These are phyloP conservation scores for Ctenopoma multispine DNA, from an alignment of 2,797 vertebrate species.

Conservation along the genomic window DNA sequence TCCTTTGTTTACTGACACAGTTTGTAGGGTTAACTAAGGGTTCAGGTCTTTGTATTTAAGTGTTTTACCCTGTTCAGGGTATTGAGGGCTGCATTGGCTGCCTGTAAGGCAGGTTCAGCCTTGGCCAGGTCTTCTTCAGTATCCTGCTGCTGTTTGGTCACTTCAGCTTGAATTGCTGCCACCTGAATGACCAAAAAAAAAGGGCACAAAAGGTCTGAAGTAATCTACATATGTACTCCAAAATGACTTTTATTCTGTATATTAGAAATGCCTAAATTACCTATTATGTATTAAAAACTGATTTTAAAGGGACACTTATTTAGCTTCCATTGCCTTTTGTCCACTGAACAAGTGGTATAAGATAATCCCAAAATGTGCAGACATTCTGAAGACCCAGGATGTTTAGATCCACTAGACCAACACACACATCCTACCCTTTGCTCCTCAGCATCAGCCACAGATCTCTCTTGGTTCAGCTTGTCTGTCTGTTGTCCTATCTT, in stretches of 20 bases:
- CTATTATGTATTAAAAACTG: no score
- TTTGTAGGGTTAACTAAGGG: no score
- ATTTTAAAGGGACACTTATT: not conserved
- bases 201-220: not conserved
- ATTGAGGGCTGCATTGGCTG: conserved; percentile 82
- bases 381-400: not conserved
- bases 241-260: not conserved
- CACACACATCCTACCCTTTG: conserved; percentile 69
- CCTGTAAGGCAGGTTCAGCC: conserved; percentile 82
- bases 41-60: not conserved
- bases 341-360: not conserved
- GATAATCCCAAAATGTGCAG: not conserved
- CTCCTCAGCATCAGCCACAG: conserved; percentile 77
- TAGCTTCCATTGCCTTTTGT: not conserved
- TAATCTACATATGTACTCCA: not conserved
- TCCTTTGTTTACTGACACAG: not conserved
- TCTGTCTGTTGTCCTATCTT: conserved; percentile 84
- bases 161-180: conserved; percentile 82
- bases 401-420: not conserved
- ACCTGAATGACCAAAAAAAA: conserved; percentile 63
- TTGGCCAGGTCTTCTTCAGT: conserved; percentile 85
- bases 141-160: conserved; percentile 84
- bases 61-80: conserved; percentile 83
- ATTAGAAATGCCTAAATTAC: no score
- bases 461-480: conserved; percentile 82